These are phyloP conservation scores for Panagrolaimus sp. DNA, from an alignment of 1,140 invertebrate species.

Conservation along the genomic window DNA sequence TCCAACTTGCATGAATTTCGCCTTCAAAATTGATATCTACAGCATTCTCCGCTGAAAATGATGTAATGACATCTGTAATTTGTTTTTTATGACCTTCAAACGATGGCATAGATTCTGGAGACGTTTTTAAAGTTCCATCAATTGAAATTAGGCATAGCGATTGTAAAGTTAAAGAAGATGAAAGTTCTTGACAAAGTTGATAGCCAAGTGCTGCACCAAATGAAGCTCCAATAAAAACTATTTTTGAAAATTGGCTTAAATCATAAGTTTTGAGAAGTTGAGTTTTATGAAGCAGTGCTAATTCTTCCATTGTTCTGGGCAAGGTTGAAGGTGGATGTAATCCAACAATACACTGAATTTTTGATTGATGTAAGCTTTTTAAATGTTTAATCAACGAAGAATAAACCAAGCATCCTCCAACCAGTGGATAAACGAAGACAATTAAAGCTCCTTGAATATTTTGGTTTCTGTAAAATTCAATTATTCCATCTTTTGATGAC, in stretches of 20 bases:
- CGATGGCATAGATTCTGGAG: not conserved
- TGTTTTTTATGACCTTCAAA: not conserved
- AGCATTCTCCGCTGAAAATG: not conserved
- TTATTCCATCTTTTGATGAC: not conserved
- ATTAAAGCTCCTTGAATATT: not conserved
- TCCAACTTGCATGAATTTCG: conserved; percentile 2
- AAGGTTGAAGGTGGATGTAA: not conserved
- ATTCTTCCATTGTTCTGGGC: not conserved
- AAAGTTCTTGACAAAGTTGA: not conserved
- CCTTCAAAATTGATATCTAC: not conserved
- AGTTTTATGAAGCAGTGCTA: not conserved
- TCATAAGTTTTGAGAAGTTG: not conserved
- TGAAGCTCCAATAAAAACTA: not conserved
- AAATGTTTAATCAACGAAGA: not conserved
- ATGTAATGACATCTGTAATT: not conserved
- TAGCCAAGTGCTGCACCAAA: not conserved
- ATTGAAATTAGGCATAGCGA: not conserved
- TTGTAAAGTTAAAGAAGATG: too few relatives aligned
- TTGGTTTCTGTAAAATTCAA: not conserved
- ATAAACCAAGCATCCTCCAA: not conserved
- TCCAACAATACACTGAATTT: not conserved
- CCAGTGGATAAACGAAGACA: not conserved
- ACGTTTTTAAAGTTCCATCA: not conserved
- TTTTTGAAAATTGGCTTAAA: not conserved
- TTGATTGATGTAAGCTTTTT: not conserved